Conservation (phyloP, 2,113 vertebrate species). For the Misgurnus mizolepis region DNA sequence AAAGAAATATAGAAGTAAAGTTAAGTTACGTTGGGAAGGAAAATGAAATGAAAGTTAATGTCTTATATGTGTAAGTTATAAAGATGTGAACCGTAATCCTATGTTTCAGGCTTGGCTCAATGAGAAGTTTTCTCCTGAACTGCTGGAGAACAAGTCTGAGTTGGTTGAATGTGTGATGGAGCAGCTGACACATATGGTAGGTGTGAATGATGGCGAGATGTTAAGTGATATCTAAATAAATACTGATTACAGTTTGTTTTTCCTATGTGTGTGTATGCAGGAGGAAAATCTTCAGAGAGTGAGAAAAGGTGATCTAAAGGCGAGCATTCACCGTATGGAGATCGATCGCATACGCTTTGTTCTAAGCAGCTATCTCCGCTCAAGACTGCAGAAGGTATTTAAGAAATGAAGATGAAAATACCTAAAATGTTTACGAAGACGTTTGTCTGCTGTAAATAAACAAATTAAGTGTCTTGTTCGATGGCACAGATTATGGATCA, state of each 20-base stretch:
- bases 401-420: too few relatives aligned
- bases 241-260: background rate
- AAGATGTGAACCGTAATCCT: background rate
- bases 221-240: background rate
- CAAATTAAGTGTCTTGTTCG: too few relatives aligned
- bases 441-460: too few relatives aligned
- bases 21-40: too few relatives aligned
- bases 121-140: conserved; percentile 94
- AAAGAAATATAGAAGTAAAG: too few relatives aligned
- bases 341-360: conserved; percentile 92
- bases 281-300: conserved; percentile 89
- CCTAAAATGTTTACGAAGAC: too few relatives aligned
- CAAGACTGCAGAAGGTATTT: conserved; percentile 87
- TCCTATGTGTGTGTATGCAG: conserved; percentile 64
- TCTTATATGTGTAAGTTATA: background rate
- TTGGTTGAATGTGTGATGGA: conserved; percentile 94
- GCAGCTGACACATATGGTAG: conserved; percentile 94
- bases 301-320: conserved; percentile 85
- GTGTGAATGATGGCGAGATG: background rate
- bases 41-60: too few relatives aligned
- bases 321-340: conserved; percentile 92
- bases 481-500: too few relatives aligned
- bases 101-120: conserved; percentile 91
- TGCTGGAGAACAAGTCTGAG: conserved; percentile 89
- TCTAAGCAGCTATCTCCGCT: conserved; percentile 92